Percentiles rank a stretch among this genome's conserved stretches.
Conservation (phyloP, 2,113 vertebrate genomes). For the Ceyx melanurus region DNA sequence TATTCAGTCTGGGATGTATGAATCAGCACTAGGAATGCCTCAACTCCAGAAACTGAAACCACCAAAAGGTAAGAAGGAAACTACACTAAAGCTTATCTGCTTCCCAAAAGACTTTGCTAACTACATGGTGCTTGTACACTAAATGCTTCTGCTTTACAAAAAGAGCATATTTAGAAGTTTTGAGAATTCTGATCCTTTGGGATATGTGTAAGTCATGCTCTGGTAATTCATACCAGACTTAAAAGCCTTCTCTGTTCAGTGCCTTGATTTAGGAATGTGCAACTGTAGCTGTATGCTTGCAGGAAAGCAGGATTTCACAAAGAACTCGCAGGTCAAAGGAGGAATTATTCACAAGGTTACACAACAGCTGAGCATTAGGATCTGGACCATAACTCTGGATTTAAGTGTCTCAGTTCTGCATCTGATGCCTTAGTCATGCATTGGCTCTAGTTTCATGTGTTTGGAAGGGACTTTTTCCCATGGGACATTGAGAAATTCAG, state of each 20-base stretch:
- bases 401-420: conserved; percentile 5
- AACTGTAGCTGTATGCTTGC: neutral
- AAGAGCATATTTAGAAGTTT: neutral
- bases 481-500: neutral
- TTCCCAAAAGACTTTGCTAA: neutral
- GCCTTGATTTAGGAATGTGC: neutral
- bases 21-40: neutral
- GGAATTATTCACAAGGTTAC: conserved; percentile 19
- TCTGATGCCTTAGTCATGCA: neutral
- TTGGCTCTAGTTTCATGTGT: neutral
- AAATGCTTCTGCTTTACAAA: neutral
- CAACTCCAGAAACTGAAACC: neutral
- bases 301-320: neutral
- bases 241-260: neutral
- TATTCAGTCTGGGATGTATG: neutral
- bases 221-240: neutral
- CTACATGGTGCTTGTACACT: neutral
- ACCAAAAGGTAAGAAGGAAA: neutral
- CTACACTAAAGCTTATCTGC: neutral
- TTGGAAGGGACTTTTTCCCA: conserved; percentile 12
- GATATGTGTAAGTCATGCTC: neutral
- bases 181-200: neutral
- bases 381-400: neutral
- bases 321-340: conserved; percentile 8
- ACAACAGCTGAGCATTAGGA: neutral